phyloP scores from a whole-genome alignment of 2,113 vertebrate genomes.

The Microtus oregoni region DNA sequence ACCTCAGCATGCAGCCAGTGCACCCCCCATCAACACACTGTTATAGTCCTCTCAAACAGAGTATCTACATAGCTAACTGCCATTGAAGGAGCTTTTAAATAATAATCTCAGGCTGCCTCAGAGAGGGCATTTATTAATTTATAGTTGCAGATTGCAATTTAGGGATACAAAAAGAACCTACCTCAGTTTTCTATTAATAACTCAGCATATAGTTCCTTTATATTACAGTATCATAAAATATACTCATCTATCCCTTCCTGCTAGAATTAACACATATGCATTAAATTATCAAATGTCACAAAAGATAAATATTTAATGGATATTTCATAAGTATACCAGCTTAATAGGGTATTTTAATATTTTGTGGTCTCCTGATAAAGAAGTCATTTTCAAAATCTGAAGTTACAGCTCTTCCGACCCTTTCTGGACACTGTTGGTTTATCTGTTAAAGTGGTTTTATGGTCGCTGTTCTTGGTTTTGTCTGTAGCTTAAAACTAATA shows the following conservation, averaged over 20 bases:
- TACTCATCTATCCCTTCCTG: slow-evolving; percentile 7
- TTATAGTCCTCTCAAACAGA: background rate
- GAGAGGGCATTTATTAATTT: background rate
- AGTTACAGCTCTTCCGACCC: background rate
- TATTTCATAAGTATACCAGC: slow-evolving; percentile 22
- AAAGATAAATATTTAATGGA: slow-evolving; percentile 13
- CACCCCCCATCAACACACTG: background rate
- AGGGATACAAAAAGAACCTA: background rate
- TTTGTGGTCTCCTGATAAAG: background rate
- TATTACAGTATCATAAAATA: background rate
- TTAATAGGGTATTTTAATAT: slow-evolving; percentile 28
- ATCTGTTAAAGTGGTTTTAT: slow-evolving; percentile 26
- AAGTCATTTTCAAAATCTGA: slow-evolving; percentile 41
- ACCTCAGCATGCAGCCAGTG: background rate
- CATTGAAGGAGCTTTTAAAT: background rate
- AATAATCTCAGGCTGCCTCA: slow-evolving; percentile 23
- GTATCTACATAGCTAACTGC: background rate
- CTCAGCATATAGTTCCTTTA: background rate
- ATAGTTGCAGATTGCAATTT: slow-evolving; percentile 7
- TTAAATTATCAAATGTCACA: slow-evolving; percentile 25
- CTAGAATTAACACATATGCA: background rate
- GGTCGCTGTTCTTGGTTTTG: slow-evolving; percentile 21
- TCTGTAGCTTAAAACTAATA: slow-evolving; percentile 33
- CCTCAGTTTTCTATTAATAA: background rate
- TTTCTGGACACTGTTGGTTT: slow-evolving; percentile 24